Evolutionary conservation across 2,888 invertebrate species (phyloP).

Genomic region (Mythimna vitellina): DNA sequence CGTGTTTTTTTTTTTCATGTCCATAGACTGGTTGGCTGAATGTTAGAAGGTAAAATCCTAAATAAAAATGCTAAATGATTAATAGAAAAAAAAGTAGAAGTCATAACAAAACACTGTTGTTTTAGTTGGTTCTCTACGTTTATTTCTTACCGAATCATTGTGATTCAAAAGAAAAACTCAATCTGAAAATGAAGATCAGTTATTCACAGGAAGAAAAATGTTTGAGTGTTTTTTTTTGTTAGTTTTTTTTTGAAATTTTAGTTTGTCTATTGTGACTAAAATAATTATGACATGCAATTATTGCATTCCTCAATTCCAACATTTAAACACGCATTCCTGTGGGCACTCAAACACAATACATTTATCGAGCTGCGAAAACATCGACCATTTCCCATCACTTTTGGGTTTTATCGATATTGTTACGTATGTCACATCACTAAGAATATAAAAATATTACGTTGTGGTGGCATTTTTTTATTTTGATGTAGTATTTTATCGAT

Average conservation of each 20-base stretch:
- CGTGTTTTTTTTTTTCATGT: conserved; percentile 33
- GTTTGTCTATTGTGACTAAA: conserved; percentile 66
- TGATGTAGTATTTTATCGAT: neutral
- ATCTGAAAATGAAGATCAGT: conserved; percentile 76
- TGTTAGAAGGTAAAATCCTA: conserved; percentile 53
- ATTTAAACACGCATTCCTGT: conserved; percentile 88
- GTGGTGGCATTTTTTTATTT: neutral
- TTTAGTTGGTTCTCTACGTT: conserved; percentile 8
- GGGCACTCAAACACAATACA: conserved; percentile 86
- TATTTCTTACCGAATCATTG: conserved; percentile 34
- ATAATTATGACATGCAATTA: conserved; percentile 80
- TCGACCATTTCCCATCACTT: conserved; percentile 64
- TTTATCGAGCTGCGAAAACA: conserved; percentile 75
- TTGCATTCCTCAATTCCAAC: conserved; percentile 82
- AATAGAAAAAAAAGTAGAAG: conserved; percentile 19
- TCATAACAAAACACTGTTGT: neutral
- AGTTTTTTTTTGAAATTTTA: conserved; percentile 48
- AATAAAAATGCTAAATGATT: conserved; percentile 47
- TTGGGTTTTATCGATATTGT: conserved; percentile 3
- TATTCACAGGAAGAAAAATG: conserved; percentile 84
- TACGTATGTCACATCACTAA: conserved; percentile 30
- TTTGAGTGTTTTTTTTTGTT: conserved; percentile 64
- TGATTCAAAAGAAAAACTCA: conserved; percentile 30
- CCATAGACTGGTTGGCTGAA: conserved; percentile 77
- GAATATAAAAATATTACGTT: neutral